A percentile compares a stretch with the other conserved stretches of the same genome.
These are phyloP conservation scores for Mechanitis mazaeus DNA, from an alignment of 2,888 invertebrate species.

Conservation along the genomic window DNA sequence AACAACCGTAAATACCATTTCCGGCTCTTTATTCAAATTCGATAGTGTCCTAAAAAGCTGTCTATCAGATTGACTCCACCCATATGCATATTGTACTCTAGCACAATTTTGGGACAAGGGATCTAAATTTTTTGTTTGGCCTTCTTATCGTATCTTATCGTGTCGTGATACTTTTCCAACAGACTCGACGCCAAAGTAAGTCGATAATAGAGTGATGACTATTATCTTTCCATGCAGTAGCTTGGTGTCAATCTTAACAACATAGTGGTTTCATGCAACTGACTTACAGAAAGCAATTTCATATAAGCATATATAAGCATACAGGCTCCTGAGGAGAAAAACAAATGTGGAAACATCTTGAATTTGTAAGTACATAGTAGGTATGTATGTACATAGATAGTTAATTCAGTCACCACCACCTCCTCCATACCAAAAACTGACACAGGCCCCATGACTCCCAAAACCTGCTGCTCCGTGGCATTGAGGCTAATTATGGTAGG, in stretches of 20 bases:
- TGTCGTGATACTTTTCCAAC: constrained; percentile 33
- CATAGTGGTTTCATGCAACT: constrained; percentile 30
- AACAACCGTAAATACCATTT: constrained; percentile 28
- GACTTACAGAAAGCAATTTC: too few relatives aligned
- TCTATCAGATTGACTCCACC: constrained; percentile 28
- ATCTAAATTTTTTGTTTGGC: constrained; percentile 30
- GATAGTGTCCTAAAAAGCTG: constrained; percentile 28
- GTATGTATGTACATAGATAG: constrained; percentile 34
- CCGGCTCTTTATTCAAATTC: constrained; percentile 24
- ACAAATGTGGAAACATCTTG: too few relatives aligned
- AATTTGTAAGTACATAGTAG: too few relatives aligned
- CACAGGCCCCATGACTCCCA: too few relatives aligned
- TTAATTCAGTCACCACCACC: constrained; percentile 31
- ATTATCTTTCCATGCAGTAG: constrained; percentile 39
- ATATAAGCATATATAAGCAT: too few relatives aligned
- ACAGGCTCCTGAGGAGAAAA: too few relatives aligned
- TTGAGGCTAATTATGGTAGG: too few relatives aligned
- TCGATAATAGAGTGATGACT: constrained; percentile 37
- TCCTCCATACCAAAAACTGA: too few relatives aligned
- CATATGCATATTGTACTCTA: constrained; percentile 26
- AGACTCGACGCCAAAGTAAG: constrained; percentile 38
- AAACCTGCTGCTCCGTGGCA: too few relatives aligned
- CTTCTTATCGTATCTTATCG: constrained; percentile 35
- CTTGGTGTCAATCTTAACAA: constrained; percentile 34
- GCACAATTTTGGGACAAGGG: constrained; percentile 27